phyloP scores from a whole-genome alignment of 1,140 invertebrate species.

The Papilio polyxenes region DNA sequence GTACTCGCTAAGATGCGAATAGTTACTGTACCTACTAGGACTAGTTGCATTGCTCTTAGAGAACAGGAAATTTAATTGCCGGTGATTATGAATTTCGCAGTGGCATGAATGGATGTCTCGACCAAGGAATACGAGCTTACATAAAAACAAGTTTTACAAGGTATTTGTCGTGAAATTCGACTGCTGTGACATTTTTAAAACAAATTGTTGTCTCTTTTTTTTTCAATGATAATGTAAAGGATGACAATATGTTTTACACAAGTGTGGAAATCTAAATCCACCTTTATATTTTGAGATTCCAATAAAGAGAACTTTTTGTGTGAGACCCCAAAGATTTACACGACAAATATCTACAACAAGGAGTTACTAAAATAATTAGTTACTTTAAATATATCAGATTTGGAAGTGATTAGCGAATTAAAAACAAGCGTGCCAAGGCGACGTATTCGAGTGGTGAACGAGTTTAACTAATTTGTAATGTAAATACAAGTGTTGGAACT shows the following conservation, averaged over 20 bases:
- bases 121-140: background rate
- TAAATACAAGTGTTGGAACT: slow-evolving; percentile 26
- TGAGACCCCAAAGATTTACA: too few relatives aligned
- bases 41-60: background rate
- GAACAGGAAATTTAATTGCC: slow-evolving; percentile 9
- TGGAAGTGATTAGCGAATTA: background rate
- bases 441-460: slow-evolving; percentile 29
- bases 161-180: background rate
- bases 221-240: background rate
- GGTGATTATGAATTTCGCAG: background rate
- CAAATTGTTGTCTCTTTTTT: background rate
- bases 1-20: background rate
- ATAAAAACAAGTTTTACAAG: background rate
- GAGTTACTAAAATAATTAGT: too few relatives aligned
- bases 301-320: too few relatives aligned
- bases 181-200: too few relatives aligned
- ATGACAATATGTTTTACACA: too few relatives aligned
- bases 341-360: too few relatives aligned
- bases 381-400: background rate
- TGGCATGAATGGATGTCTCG: background rate
- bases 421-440: slow-evolving; percentile 1
- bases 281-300: too few relatives aligned
- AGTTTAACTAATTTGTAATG: slow-evolving; percentile 45
- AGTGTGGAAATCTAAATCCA: too few relatives aligned
- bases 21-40: background rate